Evolutionary conservation across 2,113 vertebrate genomes (phyloP).

Genomic region (Numida meleagris): DNA sequence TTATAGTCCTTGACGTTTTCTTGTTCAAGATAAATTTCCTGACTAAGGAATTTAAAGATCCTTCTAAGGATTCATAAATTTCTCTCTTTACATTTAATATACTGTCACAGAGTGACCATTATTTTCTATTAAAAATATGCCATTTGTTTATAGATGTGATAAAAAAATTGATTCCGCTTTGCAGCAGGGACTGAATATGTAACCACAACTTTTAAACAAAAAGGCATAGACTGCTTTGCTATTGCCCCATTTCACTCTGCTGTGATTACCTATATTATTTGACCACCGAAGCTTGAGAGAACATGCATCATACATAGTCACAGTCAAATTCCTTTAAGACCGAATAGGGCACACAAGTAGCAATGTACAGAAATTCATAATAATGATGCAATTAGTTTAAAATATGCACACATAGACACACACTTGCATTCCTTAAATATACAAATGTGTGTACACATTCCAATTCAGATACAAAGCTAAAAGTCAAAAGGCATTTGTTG

Average conservation of each 20-base stretch:
- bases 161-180: neutral
- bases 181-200: neutral
- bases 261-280: neutral
- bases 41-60: neutral
- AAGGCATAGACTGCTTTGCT: neutral
- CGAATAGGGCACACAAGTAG: neutral
- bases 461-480: neutral
- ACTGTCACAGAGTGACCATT: neutral
- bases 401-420: neutral
- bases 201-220: conserved; percentile 13
- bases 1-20: conserved; percentile 16
- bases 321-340: neutral
- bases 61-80: conserved; percentile 12
- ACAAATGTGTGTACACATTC: neutral
- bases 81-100: neutral
- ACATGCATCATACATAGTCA: neutral
- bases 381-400: neutral
- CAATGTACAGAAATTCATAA: neutral
- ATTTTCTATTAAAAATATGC: conserved; percentile 3
- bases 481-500: neutral
- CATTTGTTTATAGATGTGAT: neutral
- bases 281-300: neutral
- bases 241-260: neutral
- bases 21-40: conserved; percentile 8
- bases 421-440: neutral